A percentile compares a stretch with the other conserved stretches of the same genome.
Evolutionary conservation across 2,113 vertebrate species (phyloP).

Genomic region (Mystacornis crossleyi): DNA sequence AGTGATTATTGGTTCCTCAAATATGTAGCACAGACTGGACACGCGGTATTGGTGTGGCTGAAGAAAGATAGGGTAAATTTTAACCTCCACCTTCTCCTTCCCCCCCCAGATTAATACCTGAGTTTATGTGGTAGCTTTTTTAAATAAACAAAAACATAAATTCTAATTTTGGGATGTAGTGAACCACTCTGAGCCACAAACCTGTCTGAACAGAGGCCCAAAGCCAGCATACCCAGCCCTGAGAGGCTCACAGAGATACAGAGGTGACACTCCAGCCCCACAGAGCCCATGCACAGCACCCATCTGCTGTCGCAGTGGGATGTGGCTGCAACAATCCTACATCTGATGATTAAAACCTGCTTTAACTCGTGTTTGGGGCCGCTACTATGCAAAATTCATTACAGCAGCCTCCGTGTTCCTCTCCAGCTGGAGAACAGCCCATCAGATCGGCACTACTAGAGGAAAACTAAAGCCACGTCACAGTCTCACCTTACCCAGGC

Average conservation of each 20-base stretch:
- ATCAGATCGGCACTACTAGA: neutral
- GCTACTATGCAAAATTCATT: neutral
- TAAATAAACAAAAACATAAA: neutral
- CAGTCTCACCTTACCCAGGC: neutral
- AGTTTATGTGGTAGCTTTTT: neutral
- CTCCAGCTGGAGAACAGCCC: conserved; percentile 22
- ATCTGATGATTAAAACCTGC: neutral
- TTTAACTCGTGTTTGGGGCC: neutral
- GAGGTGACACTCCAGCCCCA: neutral
- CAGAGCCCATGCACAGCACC: neutral
- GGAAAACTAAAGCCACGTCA: neutral
- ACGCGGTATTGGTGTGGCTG: neutral
- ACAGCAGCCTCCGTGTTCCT: neutral
- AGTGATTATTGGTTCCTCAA: neutral
- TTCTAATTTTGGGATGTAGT: neutral
- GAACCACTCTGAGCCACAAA: neutral
- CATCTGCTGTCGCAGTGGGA: neutral
- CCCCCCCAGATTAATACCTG: neutral
- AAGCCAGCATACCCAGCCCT: neutral
- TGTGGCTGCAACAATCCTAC: neutral
- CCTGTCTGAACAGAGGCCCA: neutral
- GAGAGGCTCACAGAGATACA: neutral
- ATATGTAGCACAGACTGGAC: neutral
- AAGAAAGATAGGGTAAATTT: neutral
- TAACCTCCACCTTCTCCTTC: rapidly evolving